Base-by-base conservation (phyloP, 2,888 invertebrate species). In the Agyllia agylla region DNA sequence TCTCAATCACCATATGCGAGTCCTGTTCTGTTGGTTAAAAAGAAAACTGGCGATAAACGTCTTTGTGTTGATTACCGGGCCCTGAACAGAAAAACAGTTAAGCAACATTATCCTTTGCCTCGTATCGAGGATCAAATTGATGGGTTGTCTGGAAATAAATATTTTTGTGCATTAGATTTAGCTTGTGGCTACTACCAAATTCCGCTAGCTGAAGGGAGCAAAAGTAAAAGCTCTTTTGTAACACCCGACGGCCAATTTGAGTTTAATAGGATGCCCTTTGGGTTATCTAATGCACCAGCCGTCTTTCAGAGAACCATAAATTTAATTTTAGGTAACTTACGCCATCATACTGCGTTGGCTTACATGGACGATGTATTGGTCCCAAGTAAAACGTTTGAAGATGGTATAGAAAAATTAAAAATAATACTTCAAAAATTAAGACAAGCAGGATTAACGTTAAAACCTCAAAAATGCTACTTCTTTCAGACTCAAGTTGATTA, bases 181-280 rank as follows among this genome's bases (percentile, higher is more conserved):
- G 82, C 57, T 24, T 57, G 20, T 11, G 57, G 57, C 5, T 57
- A 57, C 9, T 57, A 57, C 20, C 57, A 57, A 31, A 88, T 88
- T 27, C 90, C 90, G 1, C 30, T 90, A 1, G 24, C 33, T 13
- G 64, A 75, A 24, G 78, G 86, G 0, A 64, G 85, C 33, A 87
- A 75, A 11, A 75, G 87, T 57, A 27, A 85, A 4, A 87, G 87
- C 9, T 75, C 87, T 8, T 89, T 89, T 57, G 31, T 87, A 13
- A 89, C 89, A 6, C 86, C 86, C 17, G 89, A 90, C n/a, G 89
- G 87, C 1, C 77, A 81, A 9, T 87, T 64, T 77, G 77, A 87
- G n/a, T 90, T 86, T 81, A 86, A 87, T 13, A 84, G 70, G 38
- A 88, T 88, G 88, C 85, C 86, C 2, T 90, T 90, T 78, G 90